These are phyloP conservation scores for Toxostoma redivivum DNA, from an alignment of 2,113 vertebrate species.

Conservation along the genomic window DNA sequence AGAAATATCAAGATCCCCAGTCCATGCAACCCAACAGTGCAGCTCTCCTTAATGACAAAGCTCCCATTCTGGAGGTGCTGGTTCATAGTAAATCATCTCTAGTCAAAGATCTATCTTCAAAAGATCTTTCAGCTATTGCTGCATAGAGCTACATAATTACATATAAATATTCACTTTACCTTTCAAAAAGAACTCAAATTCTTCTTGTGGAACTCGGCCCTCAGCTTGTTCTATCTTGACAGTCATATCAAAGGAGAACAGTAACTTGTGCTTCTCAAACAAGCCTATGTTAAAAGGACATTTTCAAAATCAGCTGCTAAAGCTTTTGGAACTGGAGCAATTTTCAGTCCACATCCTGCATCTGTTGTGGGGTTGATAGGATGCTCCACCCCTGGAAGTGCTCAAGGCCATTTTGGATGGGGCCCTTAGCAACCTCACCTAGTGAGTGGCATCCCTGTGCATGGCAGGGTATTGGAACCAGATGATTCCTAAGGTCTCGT, in stretches of 20 bases:
- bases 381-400: neutral
- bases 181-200: conserved; percentile 96
- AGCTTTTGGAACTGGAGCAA: neutral
- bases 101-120: neutral
- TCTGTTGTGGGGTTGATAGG: neutral
- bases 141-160: neutral
- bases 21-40: neutral
- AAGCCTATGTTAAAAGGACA: conserved; percentile 74
- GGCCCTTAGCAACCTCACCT: neutral
- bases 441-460: neutral
- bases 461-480: neutral
- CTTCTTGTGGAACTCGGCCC: conserved; percentile 84
- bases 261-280: conserved; percentile 93
- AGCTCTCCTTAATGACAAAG: neutral
- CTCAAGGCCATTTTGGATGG: neutral
- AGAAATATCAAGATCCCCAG: neutral
- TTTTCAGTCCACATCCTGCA: neutral
- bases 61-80: neutral
- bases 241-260: conserved; percentile 93
- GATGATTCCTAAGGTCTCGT: neutral
- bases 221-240: conserved; percentile 92
- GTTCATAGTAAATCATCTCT: neutral
- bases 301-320: neutral
- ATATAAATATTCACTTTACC: conserved; percentile 69
- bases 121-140: neutral